Evolutionary conservation across 2,113 vertebrate genomes (phyloP), one percentile per base, ranked within the genome.

Genomic region (Indri indri): DNA sequence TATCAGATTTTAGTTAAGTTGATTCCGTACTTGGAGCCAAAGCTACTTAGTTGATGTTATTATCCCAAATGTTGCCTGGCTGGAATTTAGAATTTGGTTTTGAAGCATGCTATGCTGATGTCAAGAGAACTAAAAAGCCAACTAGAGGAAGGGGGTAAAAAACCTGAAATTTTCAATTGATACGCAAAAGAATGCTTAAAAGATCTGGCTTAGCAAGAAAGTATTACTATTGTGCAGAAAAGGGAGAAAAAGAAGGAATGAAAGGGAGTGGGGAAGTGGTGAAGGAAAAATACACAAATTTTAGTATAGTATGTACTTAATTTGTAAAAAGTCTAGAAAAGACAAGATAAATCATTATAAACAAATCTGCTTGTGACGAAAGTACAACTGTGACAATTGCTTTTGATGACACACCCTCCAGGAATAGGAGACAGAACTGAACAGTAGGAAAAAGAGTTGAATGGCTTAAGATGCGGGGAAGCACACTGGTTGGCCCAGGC

Each of bases 1-100:
- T 87, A 92, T 25, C 63, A 70, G 74, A 94, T 84, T 96, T 93
- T 95, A 70, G 30, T 85, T 88, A 91, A 50, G 50, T 82, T 94
- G 91, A 86, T 83, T 92, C 45, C 3, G 5, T 80, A 77, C 8
- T 20, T 59, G 81, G 89, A 97, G 40, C 52, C 59, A 88, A 92
- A 76, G n/a, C 63, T 40, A 61, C 47, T 81, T 40, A 61, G 42
- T 81, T 96, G 82, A 83, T 90, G 45, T 82, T 73, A 37, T 63
- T 87, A 91, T 82, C 47, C 40, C 37, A 80, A 14, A 57, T 71
- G 40, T 54, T 77, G 63, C 70, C 37, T 40, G 34, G 18, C 45
- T 80, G 23, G 88, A 83, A 74, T 54, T 76, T 74, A 79, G 12
- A 45, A 88, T 93, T 90, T 84, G 20, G 32, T 81, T 90, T 77